These are phyloP conservation scores for Sebastiscus albofasciatus DNA, from an alignment of 2,797 vertebrate species.

Conservation along the genomic window DNA sequence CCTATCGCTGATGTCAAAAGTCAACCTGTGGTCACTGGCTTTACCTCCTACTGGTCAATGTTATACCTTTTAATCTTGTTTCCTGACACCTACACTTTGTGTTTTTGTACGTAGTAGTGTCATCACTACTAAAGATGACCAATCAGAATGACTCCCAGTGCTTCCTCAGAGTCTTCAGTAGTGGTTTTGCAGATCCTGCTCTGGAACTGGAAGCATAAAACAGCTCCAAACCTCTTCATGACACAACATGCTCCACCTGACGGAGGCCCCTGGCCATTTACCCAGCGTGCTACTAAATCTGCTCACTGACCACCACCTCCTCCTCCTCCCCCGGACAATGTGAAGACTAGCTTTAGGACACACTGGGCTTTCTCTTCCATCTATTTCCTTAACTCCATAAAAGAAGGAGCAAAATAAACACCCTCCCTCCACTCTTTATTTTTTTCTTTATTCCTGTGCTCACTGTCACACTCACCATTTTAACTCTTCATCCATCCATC, in stretches of 20 bases:
- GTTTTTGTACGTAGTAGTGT: background rate
- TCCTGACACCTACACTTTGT: background rate
- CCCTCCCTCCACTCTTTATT: background rate
- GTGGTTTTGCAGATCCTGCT: background rate
- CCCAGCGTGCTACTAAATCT: background rate
- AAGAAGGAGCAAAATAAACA: background rate
- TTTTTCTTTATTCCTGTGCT: background rate
- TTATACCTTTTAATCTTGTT: background rate
- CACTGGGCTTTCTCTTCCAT: background rate
- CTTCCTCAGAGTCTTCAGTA: background rate
- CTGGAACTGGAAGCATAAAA: background rate
- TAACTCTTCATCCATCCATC: background rate
- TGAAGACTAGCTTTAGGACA: slow-evolving; percentile 42
- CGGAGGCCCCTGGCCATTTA: background rate
- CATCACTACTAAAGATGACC: background rate
- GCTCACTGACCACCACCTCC: background rate
- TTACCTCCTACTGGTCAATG: background rate
- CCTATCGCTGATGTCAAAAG: no score
- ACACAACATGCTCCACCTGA: background rate
- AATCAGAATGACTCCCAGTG: background rate
- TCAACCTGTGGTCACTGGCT: slow-evolving; percentile 40
- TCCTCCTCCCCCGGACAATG: slow-evolving; percentile 43
- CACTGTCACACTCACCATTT: background rate
- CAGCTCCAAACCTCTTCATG: background rate
- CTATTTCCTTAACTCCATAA: background rate